Evolutionary conservation across 1,140 invertebrate species (phyloP).

Genomic region (Danaus plexippus): DNA sequence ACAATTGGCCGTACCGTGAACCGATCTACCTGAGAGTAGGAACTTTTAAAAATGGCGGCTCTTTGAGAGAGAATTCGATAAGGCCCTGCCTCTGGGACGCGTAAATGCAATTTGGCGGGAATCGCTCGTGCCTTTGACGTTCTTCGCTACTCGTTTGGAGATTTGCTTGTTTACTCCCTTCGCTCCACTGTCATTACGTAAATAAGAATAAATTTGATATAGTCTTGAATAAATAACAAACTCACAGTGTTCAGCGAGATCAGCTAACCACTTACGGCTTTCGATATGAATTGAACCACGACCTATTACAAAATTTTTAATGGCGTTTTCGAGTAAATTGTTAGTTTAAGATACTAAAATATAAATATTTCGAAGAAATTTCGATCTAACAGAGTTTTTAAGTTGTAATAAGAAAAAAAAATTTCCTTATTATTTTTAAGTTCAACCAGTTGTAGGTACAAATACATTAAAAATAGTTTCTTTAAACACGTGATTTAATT

Average conservation of each 20-base stretch:
- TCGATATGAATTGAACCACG: not conserved
- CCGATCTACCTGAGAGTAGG: constrained; percentile 62
- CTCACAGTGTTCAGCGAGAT: too few relatives aligned
- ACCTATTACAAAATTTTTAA: too few relatives aligned
- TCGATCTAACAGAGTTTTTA: too few relatives aligned
- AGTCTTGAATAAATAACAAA: constrained; percentile 6
- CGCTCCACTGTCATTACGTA: constrained; percentile 22
- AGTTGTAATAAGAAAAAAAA: too few relatives aligned
- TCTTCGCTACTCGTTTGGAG: constrained; percentile 38
- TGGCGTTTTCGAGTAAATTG: too few relatives aligned
- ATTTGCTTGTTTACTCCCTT: constrained; percentile 50
- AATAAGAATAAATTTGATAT: constrained; percentile 27
- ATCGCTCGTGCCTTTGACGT: constrained; percentile 65
- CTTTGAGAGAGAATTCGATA: constrained; percentile 67
- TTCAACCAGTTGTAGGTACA: too few relatives aligned
- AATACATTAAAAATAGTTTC: too few relatives aligned
- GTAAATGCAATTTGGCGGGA: constrained; percentile 65
- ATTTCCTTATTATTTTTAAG: too few relatives aligned
- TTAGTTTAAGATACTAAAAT: too few relatives aligned
- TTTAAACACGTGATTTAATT: too few relatives aligned
- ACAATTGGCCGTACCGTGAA: constrained; percentile 54
- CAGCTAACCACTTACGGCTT: constrained; percentile 4
- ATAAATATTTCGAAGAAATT: too few relatives aligned
- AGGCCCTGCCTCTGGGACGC: constrained; percentile 61
- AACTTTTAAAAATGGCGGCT: constrained; percentile 70